Base-by-base conservation (phyloP, 2,797 vertebrate species). In the Rhinichthys osculus region DNA sequence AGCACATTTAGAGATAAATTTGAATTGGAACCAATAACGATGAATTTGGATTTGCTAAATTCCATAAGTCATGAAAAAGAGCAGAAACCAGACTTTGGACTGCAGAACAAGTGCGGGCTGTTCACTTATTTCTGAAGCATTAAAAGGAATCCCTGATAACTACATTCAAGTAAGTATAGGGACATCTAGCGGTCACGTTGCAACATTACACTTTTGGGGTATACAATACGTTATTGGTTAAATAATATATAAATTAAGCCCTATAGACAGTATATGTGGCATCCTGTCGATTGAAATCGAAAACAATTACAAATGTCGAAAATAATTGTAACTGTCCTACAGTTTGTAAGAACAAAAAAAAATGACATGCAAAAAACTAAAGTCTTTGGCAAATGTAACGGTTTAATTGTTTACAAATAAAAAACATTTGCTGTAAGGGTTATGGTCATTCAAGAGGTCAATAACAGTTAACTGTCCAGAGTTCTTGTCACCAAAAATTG, bases 151-250 rank as follows among this genome's bases (percentile, higher is more conserved):
- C 62, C 10, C 7, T 23, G 38, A 10, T 59, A 14, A 23, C 14
- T 33, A 38, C 5, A 54, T 35, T 42, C 6, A 23, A 16, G 82
- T 30, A 1, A 70, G 30, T 17, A 17, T 66, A 44, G 52, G 17
- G 83, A 72, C 83, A 79, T 85, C 83, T 85, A 62, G 76, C 59
- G 83, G 67, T 57, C 54, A 72, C 40, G 17, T 2, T 9, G 40
- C 83, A 47, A 8, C 38, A 79, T 62, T 71, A 30, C 64, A 79
- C 11, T 1, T 71, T 72, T 70, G 27, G 3, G 5, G 19, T 19
- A 3, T 35, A 1, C 21, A 59, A 2, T 40, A 14, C 16, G 44
- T 52, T 33, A 4, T 76, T 57, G 19, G 19, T 38, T 69, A n/a
- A 47, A 67, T 1, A 3, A 27, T 64, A 13, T 27, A 64, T 19